A percentile compares a stretch with the other conserved stretches of the same genome.
phyloP scores from a whole-genome alignment of 2,113 vertebrate species.

The Oncorhynchus kisutch region DNA sequence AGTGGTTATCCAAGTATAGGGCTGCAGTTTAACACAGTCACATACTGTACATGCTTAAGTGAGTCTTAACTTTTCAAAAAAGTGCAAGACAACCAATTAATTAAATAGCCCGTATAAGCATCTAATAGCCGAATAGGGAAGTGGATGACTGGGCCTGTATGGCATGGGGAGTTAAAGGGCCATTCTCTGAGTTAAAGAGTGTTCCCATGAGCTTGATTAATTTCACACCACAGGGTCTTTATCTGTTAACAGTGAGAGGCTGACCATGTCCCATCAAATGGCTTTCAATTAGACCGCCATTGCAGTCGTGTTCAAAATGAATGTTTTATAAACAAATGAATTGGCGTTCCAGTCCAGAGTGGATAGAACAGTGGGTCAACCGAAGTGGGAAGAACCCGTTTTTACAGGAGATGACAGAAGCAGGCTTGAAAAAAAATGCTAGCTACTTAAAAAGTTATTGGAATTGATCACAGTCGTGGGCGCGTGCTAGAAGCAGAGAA shows the following conservation, averaged over 20 bases:
- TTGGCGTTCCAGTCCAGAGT: too few relatives aligned
- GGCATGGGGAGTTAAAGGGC: slow-evolving; percentile 25
- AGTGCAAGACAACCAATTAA: slow-evolving; percentile 19
- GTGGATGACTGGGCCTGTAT: slow-evolving; percentile 13
- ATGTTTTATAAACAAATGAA: background rate
- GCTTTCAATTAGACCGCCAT: slow-evolving; percentile 46
- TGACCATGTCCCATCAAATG: slow-evolving; percentile 30
- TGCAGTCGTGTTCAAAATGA: slow-evolving; percentile 5
- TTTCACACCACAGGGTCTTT: slow-evolving; percentile 42
- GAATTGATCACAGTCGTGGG: slow-evolving; percentile 22
- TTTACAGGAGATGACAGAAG: too few relatives aligned
- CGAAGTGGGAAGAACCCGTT: too few relatives aligned
- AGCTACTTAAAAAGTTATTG: too few relatives aligned
- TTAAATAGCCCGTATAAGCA: slow-evolving; percentile 15
- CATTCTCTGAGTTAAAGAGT: slow-evolving; percentile 28
- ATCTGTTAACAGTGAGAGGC: slow-evolving; percentile 32
- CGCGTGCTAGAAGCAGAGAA: slow-evolving; percentile 14
- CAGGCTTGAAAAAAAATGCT: too few relatives aligned
- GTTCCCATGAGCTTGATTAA: slow-evolving; percentile 18
- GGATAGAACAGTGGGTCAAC: too few relatives aligned
- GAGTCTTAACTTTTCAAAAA: slow-evolving; percentile 19
- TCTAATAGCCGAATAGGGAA: slow-evolving; percentile 40
- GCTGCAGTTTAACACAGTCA: background rate
- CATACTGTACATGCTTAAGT: slow-evolving; percentile 9
- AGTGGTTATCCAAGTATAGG: background rate